Percentiles rank a stretch among this genome's conserved stretches.
Evolutionary conservation across 2,113 vertebrate species (phyloP).

Genomic region (Columbina picui): DNA sequence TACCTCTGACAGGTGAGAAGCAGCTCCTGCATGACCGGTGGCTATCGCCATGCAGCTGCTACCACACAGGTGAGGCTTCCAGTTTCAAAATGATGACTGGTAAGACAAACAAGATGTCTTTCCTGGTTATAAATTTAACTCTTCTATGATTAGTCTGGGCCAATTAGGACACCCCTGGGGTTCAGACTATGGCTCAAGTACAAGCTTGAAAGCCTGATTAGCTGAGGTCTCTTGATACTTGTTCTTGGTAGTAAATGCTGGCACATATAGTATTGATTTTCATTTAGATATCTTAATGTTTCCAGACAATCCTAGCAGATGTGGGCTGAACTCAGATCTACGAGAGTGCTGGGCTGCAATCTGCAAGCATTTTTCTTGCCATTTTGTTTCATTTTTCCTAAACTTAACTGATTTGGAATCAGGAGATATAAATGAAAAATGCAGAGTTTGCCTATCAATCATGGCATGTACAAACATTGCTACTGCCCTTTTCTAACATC

Average conservation of each 20-base stretch:
- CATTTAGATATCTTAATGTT: conserved; percentile 99
- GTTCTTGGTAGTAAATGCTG: conserved; percentile 85
- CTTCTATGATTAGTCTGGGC: conserved; percentile 81
- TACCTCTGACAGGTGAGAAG: conserved; percentile 81
- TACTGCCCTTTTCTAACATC: conserved; percentile 90
- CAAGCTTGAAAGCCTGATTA: conserved; percentile 84
- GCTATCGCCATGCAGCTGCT: conserved; percentile 48
- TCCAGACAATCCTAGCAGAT: conserved; percentile 87
- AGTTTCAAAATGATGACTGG: conserved; percentile 67
- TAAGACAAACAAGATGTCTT: conserved; percentile 84
- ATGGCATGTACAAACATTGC: conserved; percentile 86
- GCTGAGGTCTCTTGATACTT: conserved; percentile 84
- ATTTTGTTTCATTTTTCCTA: conserved; percentile 94
- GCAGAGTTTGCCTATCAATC: conserved; percentile 89
- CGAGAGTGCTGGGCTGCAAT: conserved; percentile 82
- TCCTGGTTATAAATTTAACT: conserved; percentile 84
- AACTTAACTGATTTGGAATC: conserved; percentile 94
- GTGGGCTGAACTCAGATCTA: conserved; percentile 85
- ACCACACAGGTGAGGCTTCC: conserved; percentile 75
- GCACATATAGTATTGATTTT: conserved; percentile 96
- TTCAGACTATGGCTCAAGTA: conserved; percentile 74
- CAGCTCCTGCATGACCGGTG: conserved; percentile 71
- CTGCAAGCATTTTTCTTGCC: conserved; percentile 91
- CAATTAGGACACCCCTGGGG: conserved; percentile 84
- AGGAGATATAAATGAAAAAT: conserved; percentile 95